Percentiles rank a stretch among this genome's conserved stretches.
Evolutionary conservation across 2,888 invertebrate genomes (phyloP).

Genomic region (Allacma fusca): DNA sequence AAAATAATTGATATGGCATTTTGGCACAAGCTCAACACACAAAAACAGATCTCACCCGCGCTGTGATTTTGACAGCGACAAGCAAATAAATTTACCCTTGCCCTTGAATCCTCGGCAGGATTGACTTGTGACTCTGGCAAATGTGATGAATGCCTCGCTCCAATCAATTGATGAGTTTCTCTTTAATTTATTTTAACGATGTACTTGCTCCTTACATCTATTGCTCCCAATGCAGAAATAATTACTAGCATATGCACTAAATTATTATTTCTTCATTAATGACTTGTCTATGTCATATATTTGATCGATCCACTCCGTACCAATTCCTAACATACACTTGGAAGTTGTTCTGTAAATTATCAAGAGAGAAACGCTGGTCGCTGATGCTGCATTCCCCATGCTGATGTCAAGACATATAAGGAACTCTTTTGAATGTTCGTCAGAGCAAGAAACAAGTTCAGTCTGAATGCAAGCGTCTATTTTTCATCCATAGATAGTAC

Average conservation of each 20-base stretch:
- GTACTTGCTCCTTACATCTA: background rate
- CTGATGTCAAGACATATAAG: too few relatives aligned
- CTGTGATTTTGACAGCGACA: constrained; percentile 35
- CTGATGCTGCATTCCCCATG: too few relatives aligned
- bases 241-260: background rate
- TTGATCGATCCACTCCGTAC: too few relatives aligned
- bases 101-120: constrained; percentile 28
- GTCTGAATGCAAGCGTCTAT: too few relatives aligned
- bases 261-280: background rate
- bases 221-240: background rate
- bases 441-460: too few relatives aligned
- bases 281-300: background rate
- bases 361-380: too few relatives aligned
- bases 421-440: too few relatives aligned
- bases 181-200: background rate
- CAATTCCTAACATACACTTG: too few relatives aligned
- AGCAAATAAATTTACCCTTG: constrained; percentile 43
- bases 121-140: background rate
- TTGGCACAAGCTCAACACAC: constrained; percentile 38
- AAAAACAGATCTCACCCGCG: constrained; percentile 30
- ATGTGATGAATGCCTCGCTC: background rate
- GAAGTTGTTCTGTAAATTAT: too few relatives aligned
- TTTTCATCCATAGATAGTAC: too few relatives aligned
- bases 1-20: constrained; percentile 33
- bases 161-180: constrained; percentile 7